These are phyloP conservation scores for Neodiprion pinetum DNA, from an alignment of 1,140 invertebrate species.

Conservation along the genomic window DNA sequence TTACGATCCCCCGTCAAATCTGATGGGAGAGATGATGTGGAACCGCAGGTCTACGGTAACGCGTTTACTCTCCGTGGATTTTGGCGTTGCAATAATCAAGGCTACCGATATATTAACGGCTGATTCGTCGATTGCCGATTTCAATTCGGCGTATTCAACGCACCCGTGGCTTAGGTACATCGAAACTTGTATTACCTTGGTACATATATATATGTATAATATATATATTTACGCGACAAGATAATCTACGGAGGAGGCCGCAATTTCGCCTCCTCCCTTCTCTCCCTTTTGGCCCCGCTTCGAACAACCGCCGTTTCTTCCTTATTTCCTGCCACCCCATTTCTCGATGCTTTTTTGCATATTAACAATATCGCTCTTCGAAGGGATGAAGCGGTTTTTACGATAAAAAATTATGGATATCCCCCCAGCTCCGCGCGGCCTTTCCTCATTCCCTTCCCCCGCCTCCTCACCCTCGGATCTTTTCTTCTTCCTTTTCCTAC, in stretches of 20 bases:
- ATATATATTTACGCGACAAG: neutral
- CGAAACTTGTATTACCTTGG: neutral
- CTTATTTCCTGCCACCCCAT: slow-evolving; percentile 10
- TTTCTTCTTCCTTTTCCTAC: slow-evolving; percentile 25
- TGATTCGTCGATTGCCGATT: too few relatives aligned
- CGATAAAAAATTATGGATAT: slow-evolving; percentile 61
- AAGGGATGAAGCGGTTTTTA: slow-evolving; percentile 50
- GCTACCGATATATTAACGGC: too few relatives aligned
- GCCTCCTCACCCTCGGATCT: slow-evolving; percentile 31
- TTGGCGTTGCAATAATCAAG: too few relatives aligned
- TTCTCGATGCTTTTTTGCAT: slow-evolving; percentile 5
- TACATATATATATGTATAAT: neutral
- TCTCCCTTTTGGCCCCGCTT: neutral
- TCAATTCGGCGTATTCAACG: too few relatives aligned
- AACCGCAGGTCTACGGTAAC: too few relatives aligned
- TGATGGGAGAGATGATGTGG: neutral
- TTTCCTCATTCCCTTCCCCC: slow-evolving; percentile 14
- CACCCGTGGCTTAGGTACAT: neutral
- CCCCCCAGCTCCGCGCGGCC: slow-evolving; percentile 22
- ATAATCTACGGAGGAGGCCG: neutral
- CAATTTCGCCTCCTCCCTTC: neutral
- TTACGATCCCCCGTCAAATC: neutral
- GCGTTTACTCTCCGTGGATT: too few relatives aligned
- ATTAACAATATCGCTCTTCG: slow-evolving; percentile 53
- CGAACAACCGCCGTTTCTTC: neutral